These are phyloP conservation scores for Mirounga angustirostris DNA, from an alignment of 2,113 vertebrate genomes.

Conservation along the genomic window DNA sequence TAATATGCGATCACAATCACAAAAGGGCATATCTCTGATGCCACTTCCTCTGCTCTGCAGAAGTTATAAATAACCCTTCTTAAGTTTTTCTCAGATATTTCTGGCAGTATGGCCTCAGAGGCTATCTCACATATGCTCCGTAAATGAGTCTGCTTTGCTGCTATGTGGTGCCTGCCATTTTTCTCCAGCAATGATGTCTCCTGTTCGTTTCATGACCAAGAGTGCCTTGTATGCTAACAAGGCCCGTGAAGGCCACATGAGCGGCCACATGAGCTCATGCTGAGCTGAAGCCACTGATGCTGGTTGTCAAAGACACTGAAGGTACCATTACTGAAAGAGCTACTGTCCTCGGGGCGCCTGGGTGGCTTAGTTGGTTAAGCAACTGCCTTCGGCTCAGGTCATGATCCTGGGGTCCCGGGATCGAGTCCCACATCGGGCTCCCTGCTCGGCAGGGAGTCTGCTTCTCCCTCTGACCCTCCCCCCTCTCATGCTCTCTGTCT, in stretches of 20 bases:
- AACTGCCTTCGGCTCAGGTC: too few relatives aligned
- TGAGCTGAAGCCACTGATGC: neutral
- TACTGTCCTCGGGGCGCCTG: too few relatives aligned
- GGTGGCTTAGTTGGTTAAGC: too few relatives aligned
- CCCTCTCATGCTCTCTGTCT: too few relatives aligned
- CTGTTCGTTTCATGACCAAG: constrained; percentile 42
- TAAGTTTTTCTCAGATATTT: constrained; percentile 64
- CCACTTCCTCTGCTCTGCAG: constrained; percentile 42
- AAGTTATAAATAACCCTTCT: constrained; percentile 73
- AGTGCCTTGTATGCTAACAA: neutral
- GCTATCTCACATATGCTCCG: constrained; percentile 51
- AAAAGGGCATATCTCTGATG: constrained; percentile 65
- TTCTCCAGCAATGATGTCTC: constrained; percentile 43
- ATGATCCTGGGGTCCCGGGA: too few relatives aligned
- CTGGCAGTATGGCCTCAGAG: constrained; percentile 47
- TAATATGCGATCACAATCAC: constrained; percentile 48
- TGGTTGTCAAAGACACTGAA: constrained; percentile 29
- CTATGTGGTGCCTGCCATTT: constrained; percentile 58
- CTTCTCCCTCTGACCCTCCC: too few relatives aligned
- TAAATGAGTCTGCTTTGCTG: constrained; percentile 62
- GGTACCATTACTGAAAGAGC: neutral
- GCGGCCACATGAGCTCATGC: neutral
- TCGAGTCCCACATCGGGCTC: too few relatives aligned
- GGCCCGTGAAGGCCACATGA: neutral
- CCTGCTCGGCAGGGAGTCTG: too few relatives aligned